Conservation (phyloP, 2,888 invertebrate genomes). For the Trilocha varians region DNA sequence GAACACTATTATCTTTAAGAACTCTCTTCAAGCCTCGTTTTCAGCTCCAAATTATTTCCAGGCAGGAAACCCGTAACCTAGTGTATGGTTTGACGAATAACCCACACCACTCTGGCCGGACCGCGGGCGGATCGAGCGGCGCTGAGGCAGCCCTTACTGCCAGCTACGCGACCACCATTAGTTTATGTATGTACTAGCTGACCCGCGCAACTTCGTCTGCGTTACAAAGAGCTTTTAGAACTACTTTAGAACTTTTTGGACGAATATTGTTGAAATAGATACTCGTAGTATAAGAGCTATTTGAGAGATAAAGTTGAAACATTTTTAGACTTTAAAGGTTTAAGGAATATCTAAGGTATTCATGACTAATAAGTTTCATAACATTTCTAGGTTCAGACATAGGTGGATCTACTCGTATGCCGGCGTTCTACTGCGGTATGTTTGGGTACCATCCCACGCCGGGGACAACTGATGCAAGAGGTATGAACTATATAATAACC, state of each 20-base stretch:
- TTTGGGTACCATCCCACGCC: conserved; percentile 88
- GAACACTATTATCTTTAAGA: too few species aligned
- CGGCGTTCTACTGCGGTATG: conserved; percentile 90
- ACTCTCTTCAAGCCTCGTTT: too few species aligned
- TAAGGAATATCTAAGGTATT: too few species aligned
- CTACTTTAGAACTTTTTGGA: too few species aligned
- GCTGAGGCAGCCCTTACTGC: conserved; percentile 86
- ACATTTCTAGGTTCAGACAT: conserved; percentile 81
- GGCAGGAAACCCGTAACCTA: conserved; percentile 89
- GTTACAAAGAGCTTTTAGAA: too few species aligned
- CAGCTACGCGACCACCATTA: conserved; percentile 86
- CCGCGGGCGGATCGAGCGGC: conserved; percentile 94
- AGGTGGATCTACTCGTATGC: conserved; percentile 95
- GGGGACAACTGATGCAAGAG: conserved; percentile 63
- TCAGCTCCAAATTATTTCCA: too few species aligned
- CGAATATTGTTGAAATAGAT: too few species aligned
- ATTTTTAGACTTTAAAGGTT: too few species aligned
- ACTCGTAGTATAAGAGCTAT: too few species aligned
- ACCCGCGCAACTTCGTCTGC: too few species aligned
- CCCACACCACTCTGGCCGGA: conserved; percentile 90
- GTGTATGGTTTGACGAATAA: conserved; percentile 92
- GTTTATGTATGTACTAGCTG: conserved; percentile 76
- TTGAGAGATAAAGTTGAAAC: too few species aligned
- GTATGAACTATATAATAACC: too few species aligned
- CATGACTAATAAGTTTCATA: background rate